These are phyloP conservation scores for Bubalus kerabau DNA, from an alignment of 2,113 vertebrate genomes.

Conservation along the genomic window DNA sequence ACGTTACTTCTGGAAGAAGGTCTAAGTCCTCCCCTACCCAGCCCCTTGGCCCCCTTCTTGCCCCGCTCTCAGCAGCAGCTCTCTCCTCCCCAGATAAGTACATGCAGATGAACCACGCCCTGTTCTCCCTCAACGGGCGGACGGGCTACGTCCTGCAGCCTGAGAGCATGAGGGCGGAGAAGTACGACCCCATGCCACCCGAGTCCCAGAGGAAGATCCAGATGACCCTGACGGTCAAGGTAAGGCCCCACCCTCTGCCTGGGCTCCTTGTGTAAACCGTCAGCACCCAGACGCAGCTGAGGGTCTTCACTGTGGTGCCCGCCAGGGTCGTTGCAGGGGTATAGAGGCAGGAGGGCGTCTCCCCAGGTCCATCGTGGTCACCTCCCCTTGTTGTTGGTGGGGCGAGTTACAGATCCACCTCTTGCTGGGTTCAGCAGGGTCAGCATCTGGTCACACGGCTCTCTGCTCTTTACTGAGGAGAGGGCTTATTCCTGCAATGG, in stretches of 20 bases:
- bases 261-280: neutral
- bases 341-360: no score
- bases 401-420: neutral
- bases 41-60: rapidly evolving
- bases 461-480: neutral
- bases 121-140: conserved; percentile 91
- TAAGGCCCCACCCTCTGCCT: conserved; percentile 40
- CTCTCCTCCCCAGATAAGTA: conserved; percentile 87
- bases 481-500: neutral
- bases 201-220: conserved; percentile 82
- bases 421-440: neutral
- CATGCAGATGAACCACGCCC: conserved; percentile 92
- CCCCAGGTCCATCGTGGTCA: neutral
- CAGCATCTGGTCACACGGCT: neutral
- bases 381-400: rapidly evolving
- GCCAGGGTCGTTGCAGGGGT: no score
- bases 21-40: rapidly evolving
- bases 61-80: neutral
- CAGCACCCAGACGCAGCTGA: neutral
- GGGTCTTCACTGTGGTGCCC: neutral
- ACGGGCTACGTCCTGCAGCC: conserved; percentile 96
- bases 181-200: conserved; percentile 86
- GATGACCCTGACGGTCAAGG: conserved; percentile 85
- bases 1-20: neutral
- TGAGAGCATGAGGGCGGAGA: conserved; percentile 89